phyloP scores from a whole-genome alignment of 2,797 vertebrate genomes.

The Lutjanus campechanus region DNA sequence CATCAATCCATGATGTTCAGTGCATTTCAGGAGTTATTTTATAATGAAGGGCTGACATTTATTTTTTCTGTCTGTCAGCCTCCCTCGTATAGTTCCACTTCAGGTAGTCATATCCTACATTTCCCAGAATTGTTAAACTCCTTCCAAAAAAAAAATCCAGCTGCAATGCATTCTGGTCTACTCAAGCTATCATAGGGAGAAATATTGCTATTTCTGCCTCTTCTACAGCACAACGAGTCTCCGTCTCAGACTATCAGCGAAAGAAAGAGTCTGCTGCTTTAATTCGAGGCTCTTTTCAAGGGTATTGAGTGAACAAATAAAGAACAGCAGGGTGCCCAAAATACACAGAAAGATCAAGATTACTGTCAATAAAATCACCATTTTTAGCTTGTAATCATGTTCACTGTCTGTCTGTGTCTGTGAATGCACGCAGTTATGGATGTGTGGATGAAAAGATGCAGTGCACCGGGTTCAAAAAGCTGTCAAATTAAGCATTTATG shows the following conservation, averaged over 20 bases:
- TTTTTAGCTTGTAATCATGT: constrained; percentile 36
- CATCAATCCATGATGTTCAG: constrained; percentile 68
- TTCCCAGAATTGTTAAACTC: constrained; percentile 24
- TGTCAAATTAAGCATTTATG: neutral
- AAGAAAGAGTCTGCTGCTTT: constrained; percentile 11
- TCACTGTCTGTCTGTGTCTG: constrained; percentile 20
- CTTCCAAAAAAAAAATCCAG: constrained; percentile 43
- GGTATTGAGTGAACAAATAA: constrained; percentile 45
- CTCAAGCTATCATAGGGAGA: neutral
- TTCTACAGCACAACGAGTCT: neutral
- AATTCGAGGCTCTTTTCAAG: constrained; percentile 23
- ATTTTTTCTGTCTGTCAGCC: constrained; percentile 43
- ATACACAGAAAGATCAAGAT: constrained; percentile 33
- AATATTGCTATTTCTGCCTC: constrained; percentile 2
- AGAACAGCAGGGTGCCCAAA: constrained; percentile 35
- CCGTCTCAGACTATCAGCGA: constrained; percentile 8
- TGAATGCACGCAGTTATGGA: constrained; percentile 1
- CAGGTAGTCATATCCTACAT: constrained; percentile 37
- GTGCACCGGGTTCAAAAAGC: neutral
- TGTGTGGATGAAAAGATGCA: neutral
- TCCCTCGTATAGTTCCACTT: constrained; percentile 43
- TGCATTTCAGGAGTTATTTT: constrained; percentile 69
- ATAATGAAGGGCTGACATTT: constrained; percentile 68
- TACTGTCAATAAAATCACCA: constrained; percentile 29
- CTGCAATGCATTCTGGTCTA: constrained; percentile 22